Evolutionary conservation across 2,113 vertebrate genomes (phyloP), one percentile per base, ranked within the genome.

Genomic region (Hippopotamus amphibius): DNA sequence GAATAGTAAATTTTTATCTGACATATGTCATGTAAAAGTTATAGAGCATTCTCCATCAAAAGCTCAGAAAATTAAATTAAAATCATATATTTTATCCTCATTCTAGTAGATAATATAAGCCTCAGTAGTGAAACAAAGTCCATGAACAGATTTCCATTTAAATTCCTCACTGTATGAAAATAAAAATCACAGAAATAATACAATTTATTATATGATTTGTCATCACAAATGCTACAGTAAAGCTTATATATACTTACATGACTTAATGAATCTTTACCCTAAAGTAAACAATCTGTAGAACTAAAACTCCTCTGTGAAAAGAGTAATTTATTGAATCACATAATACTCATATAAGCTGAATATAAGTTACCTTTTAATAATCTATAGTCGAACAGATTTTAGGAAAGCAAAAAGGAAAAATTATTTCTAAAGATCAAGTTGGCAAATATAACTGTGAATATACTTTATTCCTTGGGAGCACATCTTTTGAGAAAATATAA

Each of bases 121-220:
- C 61, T 96, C 84, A 74, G 53, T 0, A 26, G 65, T 98, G 7
- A 98, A 98, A 85, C 46, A 98, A 98, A 94, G 97, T 96, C 93
- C 95, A 97, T 71, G 97, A 98, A 90, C 95, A 98, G 95, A 97
- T 98, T 98, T 98, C 92, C 97, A 98, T 98, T 98, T 97, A 99
- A 98, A 97, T 97, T 97, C 93, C 85, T 96, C 81, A 83, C 79
- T 74, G 95, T 97, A 94, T 26, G 61, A 96, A 98, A 98, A 97
- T 97, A 65, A 90, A 97, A 93, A 92, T 92, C 76, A 90, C 72
- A 55, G 81, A 98, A 98, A 98, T 0, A 46, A 96, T 88, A 92
- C 14, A 97, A 94, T 92, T 88, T 95, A 53, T 94, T 95, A 59
- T 37, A 82, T 68, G 69, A 90, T 80, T 95, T 97, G 87, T 57